Evolutionary conservation across 53 echinoderm and acorn worm genomes (phyloP), one percentile per base, ranked within the genome.

Genomic region (Mesocentrotus franciscanus): DNA sequence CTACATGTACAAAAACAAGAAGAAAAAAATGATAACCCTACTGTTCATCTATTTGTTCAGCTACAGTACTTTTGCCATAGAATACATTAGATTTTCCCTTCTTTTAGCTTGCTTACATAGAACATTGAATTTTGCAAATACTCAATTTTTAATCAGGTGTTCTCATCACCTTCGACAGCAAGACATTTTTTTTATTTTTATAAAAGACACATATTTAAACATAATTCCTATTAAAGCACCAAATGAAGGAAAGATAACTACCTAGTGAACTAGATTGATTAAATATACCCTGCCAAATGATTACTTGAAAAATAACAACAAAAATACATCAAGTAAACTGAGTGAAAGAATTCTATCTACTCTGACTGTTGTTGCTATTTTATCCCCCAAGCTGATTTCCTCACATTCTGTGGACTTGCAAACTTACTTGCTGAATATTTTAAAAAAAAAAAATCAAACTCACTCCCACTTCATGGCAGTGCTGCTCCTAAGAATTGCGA

Each of bases 11-110:
- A 94, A 94, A 94, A 94, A 42, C 34, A 94, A 83, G 34, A 62
- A 94, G 22, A 13, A 58, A 94, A 94, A 68, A 85, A 87, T 66
- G 55, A 58, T 87, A 27, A 33, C n/a, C 62, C 61, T 66, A 78
- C 33, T 36, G 26, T 85, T 85, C 85, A n/a, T 85, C 42, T 64
- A 78, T 16, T 36, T 94, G n/a, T 94, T 62, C 68, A 10, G 71
- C 64, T 94, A 94, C 95, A 94, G 95, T 94, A 94, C 95, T 94
- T 94, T 94, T 94, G 95, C 95, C 87, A 70, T 94, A 94, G 95
- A 94, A 94, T 94, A 94, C 95, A 94, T 68, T 58, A 94, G 76
- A n/a, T 60, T 15, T 92, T n/a, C 93, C 27, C 34, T 60, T 81
- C 75, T 79, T 17, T 93, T 58, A 60, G 42, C 56, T 79, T 79